These are phyloP conservation scores for Halocynthia aurantium DNA, from an alignment of 23 tunicate species.

Conservation along the genomic window DNA sequence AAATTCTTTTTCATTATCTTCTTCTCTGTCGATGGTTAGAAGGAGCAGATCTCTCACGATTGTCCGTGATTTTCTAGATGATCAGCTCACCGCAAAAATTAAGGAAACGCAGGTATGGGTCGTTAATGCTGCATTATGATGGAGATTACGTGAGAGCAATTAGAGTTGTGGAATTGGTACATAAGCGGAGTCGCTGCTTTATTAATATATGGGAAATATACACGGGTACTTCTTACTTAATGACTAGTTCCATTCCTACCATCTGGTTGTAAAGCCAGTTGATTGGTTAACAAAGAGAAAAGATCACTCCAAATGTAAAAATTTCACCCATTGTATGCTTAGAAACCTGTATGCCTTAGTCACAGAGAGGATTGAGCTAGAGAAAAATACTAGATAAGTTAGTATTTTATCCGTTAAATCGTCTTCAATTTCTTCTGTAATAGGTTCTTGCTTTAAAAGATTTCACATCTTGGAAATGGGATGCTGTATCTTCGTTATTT, in stretches of 20 bases:
- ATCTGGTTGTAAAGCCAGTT: no score
- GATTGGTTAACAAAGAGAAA: no score
- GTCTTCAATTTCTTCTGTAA: neutral
- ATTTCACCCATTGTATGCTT: no score
- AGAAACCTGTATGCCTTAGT: no score
- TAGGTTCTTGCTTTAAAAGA: constrained; percentile 58
- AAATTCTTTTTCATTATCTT: no score
- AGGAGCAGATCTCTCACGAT: constrained; percentile 62
- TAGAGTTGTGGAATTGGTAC: neutral
- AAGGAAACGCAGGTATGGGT: constrained; percentile 61
- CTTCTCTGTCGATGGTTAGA: constrained; percentile 30
- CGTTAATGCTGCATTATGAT: neutral
- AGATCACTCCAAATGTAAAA: no score
- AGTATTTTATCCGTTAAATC: no score
- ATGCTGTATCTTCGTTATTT: constrained; percentile 42
- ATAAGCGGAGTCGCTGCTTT: neutral
- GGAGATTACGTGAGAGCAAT: neutral
- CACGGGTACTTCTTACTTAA: no score
- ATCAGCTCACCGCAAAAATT: constrained; percentile 32
- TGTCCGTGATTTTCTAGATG: constrained; percentile 58
- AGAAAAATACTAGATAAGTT: no score
- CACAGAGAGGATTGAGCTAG: no score
- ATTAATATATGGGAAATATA: no score
- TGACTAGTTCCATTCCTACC: no score
- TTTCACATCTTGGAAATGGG: constrained; percentile 83